Conservation (phyloP, 1,140 invertebrate genomes). For the Sogatella furcifera region DNA sequence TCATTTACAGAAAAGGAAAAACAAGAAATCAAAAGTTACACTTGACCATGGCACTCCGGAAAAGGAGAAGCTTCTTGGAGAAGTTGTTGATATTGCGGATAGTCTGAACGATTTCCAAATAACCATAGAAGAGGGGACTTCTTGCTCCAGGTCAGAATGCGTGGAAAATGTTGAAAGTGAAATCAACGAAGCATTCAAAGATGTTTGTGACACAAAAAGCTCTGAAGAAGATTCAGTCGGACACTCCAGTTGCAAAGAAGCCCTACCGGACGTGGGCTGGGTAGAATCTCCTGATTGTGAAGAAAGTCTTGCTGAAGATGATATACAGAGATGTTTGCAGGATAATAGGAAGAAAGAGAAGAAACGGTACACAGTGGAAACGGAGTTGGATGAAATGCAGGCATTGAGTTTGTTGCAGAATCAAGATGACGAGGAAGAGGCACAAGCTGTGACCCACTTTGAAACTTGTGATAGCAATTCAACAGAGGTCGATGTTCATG, state of each 20-base stretch:
- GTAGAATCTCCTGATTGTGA: background rate
- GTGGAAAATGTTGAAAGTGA: constrained; percentile 13
- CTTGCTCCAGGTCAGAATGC: background rate
- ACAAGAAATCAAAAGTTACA: constrained; percentile 9
- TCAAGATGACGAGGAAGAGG: background rate
- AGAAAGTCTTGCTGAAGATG: background rate
- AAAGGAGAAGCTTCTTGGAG: background rate
- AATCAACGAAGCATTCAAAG: constrained; percentile 14
- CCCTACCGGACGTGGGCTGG: background rate
- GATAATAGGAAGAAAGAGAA: background rate
- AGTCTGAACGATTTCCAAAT: constrained; percentile 7
- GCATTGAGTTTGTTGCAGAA: background rate
- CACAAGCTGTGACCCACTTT: constrained; percentile 4
- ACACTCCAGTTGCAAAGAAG: background rate
- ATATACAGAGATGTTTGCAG: background rate
- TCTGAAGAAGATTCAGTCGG: background rate
- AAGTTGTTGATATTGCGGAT: background rate
- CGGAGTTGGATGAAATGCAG: constrained; percentile 10
- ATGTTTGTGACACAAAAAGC: background rate
- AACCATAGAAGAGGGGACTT: background rate
- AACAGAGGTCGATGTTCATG: background rate
- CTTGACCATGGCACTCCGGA: background rate
- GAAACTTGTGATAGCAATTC: constrained; percentile 1
- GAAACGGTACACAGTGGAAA: background rate
- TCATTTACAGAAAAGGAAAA: constrained; percentile 11